Evolutionary conservation across 2,797 vertebrate species (phyloP).

Genomic region (Novumbra hubbsi): DNA sequence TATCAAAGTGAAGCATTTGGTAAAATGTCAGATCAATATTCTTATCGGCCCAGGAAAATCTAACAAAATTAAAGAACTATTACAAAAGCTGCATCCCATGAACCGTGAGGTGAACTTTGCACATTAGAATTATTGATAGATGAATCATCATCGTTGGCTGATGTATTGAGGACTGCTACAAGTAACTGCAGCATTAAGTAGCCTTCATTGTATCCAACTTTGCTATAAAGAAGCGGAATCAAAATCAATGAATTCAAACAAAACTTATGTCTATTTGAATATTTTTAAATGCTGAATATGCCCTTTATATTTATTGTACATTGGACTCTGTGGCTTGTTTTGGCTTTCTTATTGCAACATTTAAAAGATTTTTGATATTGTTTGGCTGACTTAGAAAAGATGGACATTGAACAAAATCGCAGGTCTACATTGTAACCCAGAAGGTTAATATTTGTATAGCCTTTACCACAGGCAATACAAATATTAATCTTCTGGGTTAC

Average conservation of each 20-base stretch:
- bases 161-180: conserved; percentile 4
- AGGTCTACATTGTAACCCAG: neutral
- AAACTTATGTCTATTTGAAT: neutral
- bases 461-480: neutral
- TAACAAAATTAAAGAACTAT: conserved; percentile 15
- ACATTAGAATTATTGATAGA: conserved; percentile 9
- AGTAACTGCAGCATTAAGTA: neutral
- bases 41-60: conserved; percentile 7
- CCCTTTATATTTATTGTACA: neutral
- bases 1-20: conserved; percentile 6
- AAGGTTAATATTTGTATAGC: neutral
- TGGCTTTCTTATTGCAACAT: neutral
- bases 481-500: neutral
- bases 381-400: neutral
- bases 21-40: conserved; percentile 27
- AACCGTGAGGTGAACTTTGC: conserved; percentile 8
- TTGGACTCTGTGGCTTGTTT: neutral
- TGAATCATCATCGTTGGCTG: neutral
- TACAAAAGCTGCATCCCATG: neutral
- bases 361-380: neutral
- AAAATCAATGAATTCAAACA: too few species aligned
- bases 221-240: neutral
- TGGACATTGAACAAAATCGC: neutral
- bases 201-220: neutral
- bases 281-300: neutral